Evolutionary conservation across 2,888 invertebrate genomes (phyloP).

Genomic region (Drosophila phalerata): DNA sequence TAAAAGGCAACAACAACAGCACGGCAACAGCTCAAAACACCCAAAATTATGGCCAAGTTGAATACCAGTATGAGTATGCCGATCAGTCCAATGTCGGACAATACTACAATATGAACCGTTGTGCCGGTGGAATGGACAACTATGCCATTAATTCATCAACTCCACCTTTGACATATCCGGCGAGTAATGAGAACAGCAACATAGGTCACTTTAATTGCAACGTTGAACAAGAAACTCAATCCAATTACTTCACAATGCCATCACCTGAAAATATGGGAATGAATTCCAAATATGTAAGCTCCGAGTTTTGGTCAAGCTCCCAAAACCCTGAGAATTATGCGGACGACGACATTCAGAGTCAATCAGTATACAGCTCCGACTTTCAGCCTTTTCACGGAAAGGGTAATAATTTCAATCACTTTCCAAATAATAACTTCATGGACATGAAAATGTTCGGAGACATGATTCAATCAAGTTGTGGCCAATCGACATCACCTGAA

Average conservation of each 20-base stretch:
- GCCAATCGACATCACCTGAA: background rate
- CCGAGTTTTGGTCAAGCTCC: background rate
- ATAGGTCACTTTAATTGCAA: background rate
- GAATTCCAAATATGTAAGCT: background rate
- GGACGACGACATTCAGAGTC: background rate
- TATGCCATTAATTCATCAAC: background rate
- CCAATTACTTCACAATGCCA: background rate
- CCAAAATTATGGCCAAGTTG: background rate
- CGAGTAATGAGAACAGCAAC: background rate
- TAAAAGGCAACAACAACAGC: background rate
- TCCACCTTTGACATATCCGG: background rate
- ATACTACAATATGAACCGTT: background rate
- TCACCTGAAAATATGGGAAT: background rate
- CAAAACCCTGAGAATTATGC: background rate
- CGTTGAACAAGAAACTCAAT: background rate
- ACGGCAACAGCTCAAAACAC: background rate
- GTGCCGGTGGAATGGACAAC: background rate
- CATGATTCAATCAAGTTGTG: background rate
- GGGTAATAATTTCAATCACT: constrained; percentile 13
- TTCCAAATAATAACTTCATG: constrained; percentile 1
- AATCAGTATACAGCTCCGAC: constrained; percentile 13
- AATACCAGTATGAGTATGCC: constrained; percentile 4
- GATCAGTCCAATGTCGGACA: constrained; percentile 1
- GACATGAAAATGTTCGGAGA: background rate
- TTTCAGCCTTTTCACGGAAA: background rate